phyloP scores from a whole-genome alignment of 2,888 invertebrate species.

The Dendrolimus houi region DNA sequence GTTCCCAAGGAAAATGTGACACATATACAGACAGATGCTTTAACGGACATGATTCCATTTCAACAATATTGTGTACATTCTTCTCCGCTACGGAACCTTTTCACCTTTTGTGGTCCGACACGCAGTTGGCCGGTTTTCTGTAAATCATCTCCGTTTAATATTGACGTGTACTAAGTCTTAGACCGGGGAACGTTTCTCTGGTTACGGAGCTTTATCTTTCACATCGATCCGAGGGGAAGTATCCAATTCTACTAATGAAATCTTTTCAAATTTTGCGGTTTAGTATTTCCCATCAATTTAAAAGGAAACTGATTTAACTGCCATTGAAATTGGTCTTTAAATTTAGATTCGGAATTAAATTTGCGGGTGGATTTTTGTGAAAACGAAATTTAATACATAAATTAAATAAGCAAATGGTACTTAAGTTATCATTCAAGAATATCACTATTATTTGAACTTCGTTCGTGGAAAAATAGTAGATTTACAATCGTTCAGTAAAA shows the following conservation, averaged over 20 bases:
- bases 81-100: no score
- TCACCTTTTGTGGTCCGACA: no score
- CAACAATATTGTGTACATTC: no score
- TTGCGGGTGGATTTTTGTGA: background rate
- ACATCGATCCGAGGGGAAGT: constrained; percentile 46
- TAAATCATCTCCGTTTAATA: constrained; percentile 56
- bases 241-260: constrained; percentile 52
- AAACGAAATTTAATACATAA: background rate
- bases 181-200: constrained; percentile 46
- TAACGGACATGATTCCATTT: no score
- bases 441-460: no score
- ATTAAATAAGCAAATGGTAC: no score
- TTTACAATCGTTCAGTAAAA: no score
- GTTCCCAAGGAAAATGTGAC: no score
- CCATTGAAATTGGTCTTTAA: background rate
- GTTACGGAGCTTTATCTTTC: constrained; percentile 51
- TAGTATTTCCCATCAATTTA: constrained; percentile 20
- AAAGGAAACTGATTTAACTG: background rate
- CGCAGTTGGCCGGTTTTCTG: constrained; percentile 6
- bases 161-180: constrained; percentile 46
- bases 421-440: no score
- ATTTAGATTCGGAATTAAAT: constrained; percentile 11
- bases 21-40: no score
- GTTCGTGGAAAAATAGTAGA: no score
- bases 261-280: constrained; percentile 35